These are phyloP conservation scores for Sinosuthora webbiana DNA, from an alignment of 2,113 vertebrate genomes.

Conservation along the genomic window DNA sequence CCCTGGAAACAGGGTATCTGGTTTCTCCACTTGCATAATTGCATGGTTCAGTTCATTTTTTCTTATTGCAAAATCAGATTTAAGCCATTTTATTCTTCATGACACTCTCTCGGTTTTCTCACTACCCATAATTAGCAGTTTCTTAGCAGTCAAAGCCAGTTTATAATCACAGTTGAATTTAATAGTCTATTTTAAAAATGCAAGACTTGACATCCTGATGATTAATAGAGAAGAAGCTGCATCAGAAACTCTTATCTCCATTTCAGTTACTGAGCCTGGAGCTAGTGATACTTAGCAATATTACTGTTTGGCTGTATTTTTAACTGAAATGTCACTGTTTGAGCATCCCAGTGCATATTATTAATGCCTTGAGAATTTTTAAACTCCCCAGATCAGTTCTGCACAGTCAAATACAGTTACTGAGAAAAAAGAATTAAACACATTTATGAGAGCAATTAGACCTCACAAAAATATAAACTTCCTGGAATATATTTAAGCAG, in stretches of 20 bases:
- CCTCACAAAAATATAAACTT: not conserved
- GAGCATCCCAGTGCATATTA: not conserved
- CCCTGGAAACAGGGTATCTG: constrained; percentile 5
- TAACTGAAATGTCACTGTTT: not conserved
- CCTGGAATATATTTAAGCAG: not conserved
- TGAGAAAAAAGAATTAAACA: not conserved
- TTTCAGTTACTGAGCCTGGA: not conserved
- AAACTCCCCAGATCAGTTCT: not conserved
- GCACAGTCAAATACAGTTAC: not conserved
- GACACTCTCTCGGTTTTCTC: not conserved
- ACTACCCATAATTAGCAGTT: not conserved
- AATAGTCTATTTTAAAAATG: not conserved
- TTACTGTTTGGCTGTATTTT: not conserved
- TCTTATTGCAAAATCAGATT: not conserved
- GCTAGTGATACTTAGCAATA: not conserved
- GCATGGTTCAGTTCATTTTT: not conserved
- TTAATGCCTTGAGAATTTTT: not conserved
- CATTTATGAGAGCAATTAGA: not conserved
- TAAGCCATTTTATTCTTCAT: not conserved
- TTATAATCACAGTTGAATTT: not conserved
- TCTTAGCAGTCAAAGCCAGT: not conserved
- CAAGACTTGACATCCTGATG: not conserved
- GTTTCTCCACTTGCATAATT: constrained; percentile 1
- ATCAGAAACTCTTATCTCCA: not conserved
- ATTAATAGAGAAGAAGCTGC: not conserved